Evolutionary conservation across 2,888 invertebrate genomes (phyloP).

Genomic region (Athalia circularis): DNA sequence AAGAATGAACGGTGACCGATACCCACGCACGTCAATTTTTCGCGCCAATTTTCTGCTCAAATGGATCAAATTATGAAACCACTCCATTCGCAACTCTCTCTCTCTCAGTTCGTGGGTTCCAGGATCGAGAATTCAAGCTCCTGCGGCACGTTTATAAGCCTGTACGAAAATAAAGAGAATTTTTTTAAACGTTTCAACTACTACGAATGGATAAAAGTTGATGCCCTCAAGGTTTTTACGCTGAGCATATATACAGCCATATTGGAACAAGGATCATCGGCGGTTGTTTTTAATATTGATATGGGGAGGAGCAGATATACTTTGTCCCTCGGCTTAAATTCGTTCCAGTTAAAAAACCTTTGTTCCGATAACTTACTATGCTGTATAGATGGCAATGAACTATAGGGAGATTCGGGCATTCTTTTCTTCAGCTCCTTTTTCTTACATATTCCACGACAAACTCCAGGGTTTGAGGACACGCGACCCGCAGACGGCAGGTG

Average conservation of each 20-base stretch:
- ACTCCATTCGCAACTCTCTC: background rate
- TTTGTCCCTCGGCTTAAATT: conserved; percentile 12
- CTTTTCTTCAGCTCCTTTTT: background rate
- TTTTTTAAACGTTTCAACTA: too few species aligned
- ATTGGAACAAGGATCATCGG: background rate
- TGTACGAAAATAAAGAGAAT: too few species aligned
- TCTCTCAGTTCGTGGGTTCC: too few species aligned
- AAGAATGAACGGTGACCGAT: conserved; percentile 6
- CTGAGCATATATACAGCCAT: too few species aligned
- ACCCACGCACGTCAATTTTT: conserved; percentile 7
- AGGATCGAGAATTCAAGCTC: background rate
- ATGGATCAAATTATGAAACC: background rate
- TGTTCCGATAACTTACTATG: conserved; percentile 22
- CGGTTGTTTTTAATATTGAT: background rate
- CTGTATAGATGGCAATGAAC: background rate
- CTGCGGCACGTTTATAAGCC: too few species aligned
- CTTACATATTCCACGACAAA: conserved; percentile 21
- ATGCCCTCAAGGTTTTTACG: too few species aligned
- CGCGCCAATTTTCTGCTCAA: conserved; percentile 15
- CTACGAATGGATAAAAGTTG: too few species aligned
- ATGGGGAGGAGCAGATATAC: background rate
- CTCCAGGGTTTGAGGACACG: conserved; percentile 66
- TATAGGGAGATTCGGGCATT: conserved; percentile 11
- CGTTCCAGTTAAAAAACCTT: conserved; percentile 14
- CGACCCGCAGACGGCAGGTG: conserved; percentile 73